Evolutionary conservation across 2,113 vertebrate genomes (phyloP), one percentile per base, ranked within the genome.

Genomic region (Brienomyrus brachyistius): DNA sequence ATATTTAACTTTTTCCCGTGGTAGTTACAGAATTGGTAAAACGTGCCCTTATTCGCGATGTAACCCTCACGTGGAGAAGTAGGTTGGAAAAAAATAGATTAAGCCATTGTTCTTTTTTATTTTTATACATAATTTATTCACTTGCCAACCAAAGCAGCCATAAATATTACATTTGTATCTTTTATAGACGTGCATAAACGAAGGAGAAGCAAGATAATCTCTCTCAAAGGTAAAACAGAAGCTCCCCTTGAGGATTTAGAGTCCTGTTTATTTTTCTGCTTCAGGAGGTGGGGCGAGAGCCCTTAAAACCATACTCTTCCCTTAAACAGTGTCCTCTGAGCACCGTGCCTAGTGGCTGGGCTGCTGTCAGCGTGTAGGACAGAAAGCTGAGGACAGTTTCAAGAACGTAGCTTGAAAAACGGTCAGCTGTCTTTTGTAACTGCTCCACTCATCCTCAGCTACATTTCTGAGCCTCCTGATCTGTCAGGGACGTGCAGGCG

Each of bases 351-450:
- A 50, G 82, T 23, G 48, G n/a, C 83, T 50, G 21, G 10, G 23
- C 82, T 9, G 19, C 45, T 23, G 82, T 48, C 13, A n/a, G 74
- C 51, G 23, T 56, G 50, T 43, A 54, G 48, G 21, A 9, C 88
- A 21, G 43, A 7, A 3, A 43, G 15, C 70, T 17, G 66, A 80
- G 10, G 51, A 35, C 31, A 27, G 10, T 43, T 62, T 48, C 59
- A 84, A 70, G 87, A 62, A 56, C 90, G 84, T 43, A 47, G 86
- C 91, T 88, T 92, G 89, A 92, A 88, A 92, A 92, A 91, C 86
- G 91, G 62, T 86, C 90, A 87, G 62, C 15, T 89, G 88, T 89
- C 89, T 89, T 50, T 88, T 15, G 52, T 83, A 85, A 90, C 91
- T 27, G 27, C 88, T 92, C 89, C 91, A 90, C 90, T 93, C 92